phyloP scores from a whole-genome alignment of 2,113 vertebrate genomes.

The Podarcis cretensis region DNA sequence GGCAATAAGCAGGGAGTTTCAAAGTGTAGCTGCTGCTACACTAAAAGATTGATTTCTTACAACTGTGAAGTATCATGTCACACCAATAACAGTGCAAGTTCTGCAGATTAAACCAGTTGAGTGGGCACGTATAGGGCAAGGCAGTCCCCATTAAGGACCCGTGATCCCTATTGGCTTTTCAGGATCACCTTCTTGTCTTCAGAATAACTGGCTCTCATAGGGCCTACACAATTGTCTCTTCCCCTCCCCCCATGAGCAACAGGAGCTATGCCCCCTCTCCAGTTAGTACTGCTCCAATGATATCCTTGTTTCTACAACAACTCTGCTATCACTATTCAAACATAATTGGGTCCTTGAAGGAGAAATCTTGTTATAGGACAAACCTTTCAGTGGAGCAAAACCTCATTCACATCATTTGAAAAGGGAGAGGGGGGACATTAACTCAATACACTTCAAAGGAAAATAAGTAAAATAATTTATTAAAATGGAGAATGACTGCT shows the following conservation, averaged over 20 bases:
- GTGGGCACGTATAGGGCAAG: too few relatives aligned
- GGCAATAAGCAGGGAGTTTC: too few relatives aligned
- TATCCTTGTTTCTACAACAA: not conserved
- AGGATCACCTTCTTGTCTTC: not conserved
- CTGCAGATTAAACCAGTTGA: too few relatives aligned
- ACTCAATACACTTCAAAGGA: too few relatives aligned
- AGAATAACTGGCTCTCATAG: not conserved
- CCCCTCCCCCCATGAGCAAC: not conserved
- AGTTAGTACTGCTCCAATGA: not conserved
- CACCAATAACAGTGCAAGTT: too few relatives aligned
- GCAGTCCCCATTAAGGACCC: not conserved
- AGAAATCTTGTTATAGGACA: not conserved
- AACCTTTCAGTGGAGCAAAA: not conserved
- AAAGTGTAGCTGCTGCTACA: too few relatives aligned
- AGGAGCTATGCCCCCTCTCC: not conserved
- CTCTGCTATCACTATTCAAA: not conserved
- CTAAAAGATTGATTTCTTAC: too few relatives aligned
- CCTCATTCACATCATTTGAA: not conserved
- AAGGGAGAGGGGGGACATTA: too few relatives aligned
- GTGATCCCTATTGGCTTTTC: not conserved
- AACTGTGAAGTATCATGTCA: too few relatives aligned
- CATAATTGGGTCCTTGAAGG: not conserved
- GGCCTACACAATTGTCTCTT: not conserved
- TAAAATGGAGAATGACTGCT: too few relatives aligned
- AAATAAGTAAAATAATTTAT: too few relatives aligned